phyloP scores from a whole-genome alignment of 2,888 invertebrate genomes.

The Napeogenes inachia region DNA sequence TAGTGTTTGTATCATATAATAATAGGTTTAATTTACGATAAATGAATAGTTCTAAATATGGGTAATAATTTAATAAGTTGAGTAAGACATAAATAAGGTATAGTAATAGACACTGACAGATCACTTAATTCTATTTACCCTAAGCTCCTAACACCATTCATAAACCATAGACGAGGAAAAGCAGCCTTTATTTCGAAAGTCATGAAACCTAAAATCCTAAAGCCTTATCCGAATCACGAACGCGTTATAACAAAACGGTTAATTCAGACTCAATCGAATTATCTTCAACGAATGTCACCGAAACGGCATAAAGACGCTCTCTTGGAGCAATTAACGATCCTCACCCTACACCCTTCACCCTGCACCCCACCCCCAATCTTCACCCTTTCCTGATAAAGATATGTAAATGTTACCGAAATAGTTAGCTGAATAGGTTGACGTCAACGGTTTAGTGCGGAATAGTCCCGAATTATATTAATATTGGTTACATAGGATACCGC shows the following conservation, averaged over 20 bases:
- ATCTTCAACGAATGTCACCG: conserved; percentile 57
- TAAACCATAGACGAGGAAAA: conserved; percentile 21
- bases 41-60: background rate
- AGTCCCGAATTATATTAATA: conserved; percentile 5
- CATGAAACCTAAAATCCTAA: conserved; percentile 23
- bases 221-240: conserved; percentile 36
- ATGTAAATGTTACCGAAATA: conserved; percentile 52
- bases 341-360: conserved; percentile 29
- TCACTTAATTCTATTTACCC: too few relatives aligned
- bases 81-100: too few relatives aligned
- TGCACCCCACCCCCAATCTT: conserved; percentile 54
- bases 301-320: conserved; percentile 64
- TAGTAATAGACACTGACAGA: too few relatives aligned
- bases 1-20: too few relatives aligned
- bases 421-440: conserved; percentile 17
- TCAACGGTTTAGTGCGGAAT: conserved; percentile 16
- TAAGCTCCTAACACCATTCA: conserved; percentile 15
- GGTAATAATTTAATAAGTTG: background rate
- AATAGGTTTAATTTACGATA: too few relatives aligned
- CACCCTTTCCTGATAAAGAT: conserved; percentile 71
- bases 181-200: conserved; percentile 8
- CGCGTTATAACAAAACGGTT: conserved; percentile 43
- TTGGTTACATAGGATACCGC: conserved; percentile 5
- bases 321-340: conserved; percentile 55
- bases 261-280: conserved; percentile 69